Base-by-base conservation (phyloP, 2,797 vertebrate species). In the Momotus momota region DNA sequence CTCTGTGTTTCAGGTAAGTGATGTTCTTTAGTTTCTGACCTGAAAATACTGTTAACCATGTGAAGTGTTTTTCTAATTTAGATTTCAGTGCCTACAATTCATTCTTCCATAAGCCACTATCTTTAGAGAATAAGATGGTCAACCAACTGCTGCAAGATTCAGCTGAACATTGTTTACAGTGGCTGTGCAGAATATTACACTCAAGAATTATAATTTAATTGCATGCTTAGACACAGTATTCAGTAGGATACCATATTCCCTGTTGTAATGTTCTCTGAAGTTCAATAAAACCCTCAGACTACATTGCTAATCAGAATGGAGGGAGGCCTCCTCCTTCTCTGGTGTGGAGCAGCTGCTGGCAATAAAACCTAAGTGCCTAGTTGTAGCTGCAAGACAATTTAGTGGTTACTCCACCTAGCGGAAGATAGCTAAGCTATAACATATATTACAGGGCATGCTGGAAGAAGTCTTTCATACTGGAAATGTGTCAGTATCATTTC, bases 331-430 rank as follows among this genome's bases (percentile, higher is more conserved):
- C 73, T 87, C 90, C 80, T 96, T 49, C 51, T 86, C 80, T 86
- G 84, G 60, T 92, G 83, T 40, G 62, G 58, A 88, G 51, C 72
- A 96, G 93, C 94, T 88, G 92, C 57, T 69, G 73, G 54, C 72
- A 81, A 81, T 94, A 89, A 95, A 95, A 85, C 64, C 31, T 65
- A 81, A 93, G 25, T 81, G 66, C 55, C 38, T 86, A 1, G 62
- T 73, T 93, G 72, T 75, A 85, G 77, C 78, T 89, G 45, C 40
- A 82, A 52, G 57, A 69, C 29, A 64, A 60, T 3, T 55, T 33
- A 77, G 60, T 85, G 38, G 49, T 88, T 67, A 33, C 38, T 94
- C 65, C 35, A 69, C 81, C 69, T 90, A 43, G 9, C 73, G n/a
- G 48, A 94, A 17, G 52, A 49, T 12, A 92, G 73, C 64, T 45